These are phyloP conservation scores for Dascyllus trimaculatus DNA, from an alignment of 2,113 vertebrate genomes.

Conservation along the genomic window DNA sequence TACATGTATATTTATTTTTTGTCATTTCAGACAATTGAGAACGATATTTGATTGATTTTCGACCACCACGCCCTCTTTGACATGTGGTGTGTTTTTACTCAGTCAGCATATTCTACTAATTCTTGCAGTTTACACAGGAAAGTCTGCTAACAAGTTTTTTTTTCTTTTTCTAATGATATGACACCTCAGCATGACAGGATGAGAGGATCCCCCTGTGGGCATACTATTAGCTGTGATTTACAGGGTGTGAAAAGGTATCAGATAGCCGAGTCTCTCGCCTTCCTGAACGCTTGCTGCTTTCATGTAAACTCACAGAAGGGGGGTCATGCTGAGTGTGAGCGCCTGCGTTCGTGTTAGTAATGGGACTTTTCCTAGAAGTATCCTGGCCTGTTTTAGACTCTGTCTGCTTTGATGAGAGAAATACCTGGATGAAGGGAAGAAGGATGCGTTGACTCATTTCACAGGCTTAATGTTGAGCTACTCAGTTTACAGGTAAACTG, in stretches of 20 bases:
- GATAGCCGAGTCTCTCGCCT: conserved; percentile 19
- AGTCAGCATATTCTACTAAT: neutral
- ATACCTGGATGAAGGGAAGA: no score
- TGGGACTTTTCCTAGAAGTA: neutral
- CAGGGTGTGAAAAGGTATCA: conserved; percentile 62
- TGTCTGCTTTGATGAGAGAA: no score
- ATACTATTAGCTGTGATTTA: conserved; percentile 46
- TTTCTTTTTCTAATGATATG: neutral
- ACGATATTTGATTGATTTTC: neutral
- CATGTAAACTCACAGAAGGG: conserved; percentile 32
- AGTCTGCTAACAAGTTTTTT: neutral
- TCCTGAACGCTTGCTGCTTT: conserved; percentile 21
- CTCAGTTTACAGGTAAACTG: no score
- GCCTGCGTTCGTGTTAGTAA: no score
- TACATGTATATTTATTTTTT: no score
- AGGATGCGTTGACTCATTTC: no score
- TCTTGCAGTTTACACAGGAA: neutral
- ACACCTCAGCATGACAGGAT: neutral
- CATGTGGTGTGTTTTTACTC: neutral
- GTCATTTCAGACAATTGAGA: no score
- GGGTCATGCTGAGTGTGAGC: neutral
- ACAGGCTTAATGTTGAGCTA: no score
- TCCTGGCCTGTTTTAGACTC: neutral
- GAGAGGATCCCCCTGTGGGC: neutral
- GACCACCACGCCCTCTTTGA: no score